Conservation (phyloP, 2,113 vertebrate species). For the Trematocara macrostoma region DNA sequence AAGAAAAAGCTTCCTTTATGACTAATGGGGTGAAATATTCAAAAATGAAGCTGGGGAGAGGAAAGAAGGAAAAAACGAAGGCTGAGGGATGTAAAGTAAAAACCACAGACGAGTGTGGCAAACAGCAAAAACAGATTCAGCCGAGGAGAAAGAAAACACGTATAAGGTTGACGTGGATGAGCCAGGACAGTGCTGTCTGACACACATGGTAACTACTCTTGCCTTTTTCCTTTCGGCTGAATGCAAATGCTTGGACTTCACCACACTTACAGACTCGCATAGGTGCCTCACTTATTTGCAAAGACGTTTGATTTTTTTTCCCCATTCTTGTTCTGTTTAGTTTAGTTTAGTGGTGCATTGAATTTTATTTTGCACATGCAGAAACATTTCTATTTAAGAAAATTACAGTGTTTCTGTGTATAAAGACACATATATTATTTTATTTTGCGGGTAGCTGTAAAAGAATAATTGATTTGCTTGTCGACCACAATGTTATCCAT, state of each 20-base stretch:
- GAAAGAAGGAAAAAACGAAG: neutral
- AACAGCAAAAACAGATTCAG: neutral
- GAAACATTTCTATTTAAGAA: neutral
- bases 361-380: neutral
- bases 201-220: constrained; percentile 17
- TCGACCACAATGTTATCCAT: too few species aligned
- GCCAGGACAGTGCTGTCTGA: constrained; percentile 37
- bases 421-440: neutral
- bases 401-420: neutral
- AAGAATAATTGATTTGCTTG: neutral
- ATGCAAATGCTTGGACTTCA: neutral
- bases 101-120: neutral
- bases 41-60: neutral
- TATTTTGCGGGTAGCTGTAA: neutral
- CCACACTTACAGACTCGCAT: neutral
- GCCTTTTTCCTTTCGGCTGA: constrained; percentile 41
- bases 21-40: neutral
- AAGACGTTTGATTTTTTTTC: neutral
- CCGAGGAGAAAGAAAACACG: neutral
- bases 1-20: neutral
- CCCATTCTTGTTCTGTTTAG: neutral
- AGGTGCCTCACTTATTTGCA: neutral
- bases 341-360: neutral
- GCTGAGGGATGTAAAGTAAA: neutral
- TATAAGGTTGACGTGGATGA: constrained; percentile 28